These are phyloP conservation scores for Drosophila neutralis DNA, from an alignment of 2,888 invertebrate species.

Conservation along the genomic window DNA sequence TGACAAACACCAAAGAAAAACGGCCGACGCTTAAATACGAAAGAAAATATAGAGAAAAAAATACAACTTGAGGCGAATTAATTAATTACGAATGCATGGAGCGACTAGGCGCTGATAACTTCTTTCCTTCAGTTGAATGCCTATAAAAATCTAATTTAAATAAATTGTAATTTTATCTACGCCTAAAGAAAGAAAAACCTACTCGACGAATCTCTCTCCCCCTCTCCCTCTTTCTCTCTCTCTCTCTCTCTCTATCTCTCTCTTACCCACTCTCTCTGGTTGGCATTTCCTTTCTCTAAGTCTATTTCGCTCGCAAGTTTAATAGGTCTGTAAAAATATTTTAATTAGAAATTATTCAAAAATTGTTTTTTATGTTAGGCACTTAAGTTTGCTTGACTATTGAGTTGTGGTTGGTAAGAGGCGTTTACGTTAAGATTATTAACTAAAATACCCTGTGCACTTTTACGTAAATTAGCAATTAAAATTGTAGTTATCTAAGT, in stretches of 20 bases:
- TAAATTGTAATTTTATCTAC: slow-evolving; percentile 71
- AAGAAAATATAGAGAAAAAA: slow-evolving; percentile 50
- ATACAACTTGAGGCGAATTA: slow-evolving; percentile 68
- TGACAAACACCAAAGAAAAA: slow-evolving; percentile 65
- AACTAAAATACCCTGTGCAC: background rate
- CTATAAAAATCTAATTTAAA: slow-evolving; percentile 72
- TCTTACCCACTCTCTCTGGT: background rate
- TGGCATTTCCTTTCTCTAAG: slow-evolving; percentile 1
- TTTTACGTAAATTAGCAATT: slow-evolving; percentile 1
- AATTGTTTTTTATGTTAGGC: slow-evolving; percentile 49
- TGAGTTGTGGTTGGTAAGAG: slow-evolving; percentile 17
- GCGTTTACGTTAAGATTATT: slow-evolving; percentile 10
- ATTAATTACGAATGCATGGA: slow-evolving; percentile 82
- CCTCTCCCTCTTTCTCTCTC: background rate
- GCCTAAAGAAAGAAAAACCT: slow-evolving; percentile 50
- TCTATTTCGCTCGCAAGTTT: slow-evolving; percentile 21
- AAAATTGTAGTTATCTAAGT: background rate
- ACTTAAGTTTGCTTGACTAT: slow-evolving; percentile 30
- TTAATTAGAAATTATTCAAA: slow-evolving; percentile 76
- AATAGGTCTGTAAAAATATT: slow-evolving; percentile 61
- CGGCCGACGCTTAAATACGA: slow-evolving; percentile 44
- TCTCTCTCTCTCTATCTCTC: background rate
- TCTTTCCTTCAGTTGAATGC: slow-evolving; percentile 64
- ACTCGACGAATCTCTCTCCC: slow-evolving; percentile 13
- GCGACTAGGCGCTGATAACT: slow-evolving; percentile 44